Evolutionary conservation across 2,113 vertebrate genomes (phyloP).

Genomic region (Haplochromis vanheusdeni): DNA sequence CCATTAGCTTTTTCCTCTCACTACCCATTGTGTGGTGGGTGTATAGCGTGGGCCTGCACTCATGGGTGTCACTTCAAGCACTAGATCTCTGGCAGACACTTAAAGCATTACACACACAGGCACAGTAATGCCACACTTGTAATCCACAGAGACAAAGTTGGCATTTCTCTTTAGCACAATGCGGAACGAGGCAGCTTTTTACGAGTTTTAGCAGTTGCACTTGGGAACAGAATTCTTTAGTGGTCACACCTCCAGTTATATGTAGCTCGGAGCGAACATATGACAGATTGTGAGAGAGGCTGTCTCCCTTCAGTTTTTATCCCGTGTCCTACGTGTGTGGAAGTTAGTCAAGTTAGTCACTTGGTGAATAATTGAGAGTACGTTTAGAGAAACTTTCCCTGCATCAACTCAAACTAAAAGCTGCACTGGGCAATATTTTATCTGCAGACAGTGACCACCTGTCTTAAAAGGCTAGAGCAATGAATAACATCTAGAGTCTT

Average conservation of each 20-base stretch:
- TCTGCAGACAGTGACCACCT: fast-evolving
- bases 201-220: conserved; percentile 19
- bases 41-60: conserved; percentile 19
- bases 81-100: not conserved
- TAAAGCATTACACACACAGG: not conserved
- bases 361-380: not conserved
- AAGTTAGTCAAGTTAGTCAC: not conserved
- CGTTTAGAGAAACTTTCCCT: not conserved
- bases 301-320: not conserved
- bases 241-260: conserved; percentile 35
- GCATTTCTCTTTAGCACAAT: conserved; percentile 13
- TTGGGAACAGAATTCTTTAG: not conserved
- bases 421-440: not conserved
- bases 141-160: conserved; percentile 27
- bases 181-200: not conserved
- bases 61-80: conserved; percentile 18
- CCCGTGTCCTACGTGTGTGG: not conserved
- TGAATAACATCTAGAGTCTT: not conserved
- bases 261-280: not conserved
- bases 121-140: not conserved
- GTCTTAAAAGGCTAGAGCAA: not conserved
- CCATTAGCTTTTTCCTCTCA: conserved; percentile 24
- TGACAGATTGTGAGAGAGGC: conserved; percentile 13
- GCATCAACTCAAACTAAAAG: not conserved
- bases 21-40: conserved; percentile 32